Evolutionary conservation across 2,113 vertebrate species (phyloP).

Genomic region (Gallinago media): DNA sequence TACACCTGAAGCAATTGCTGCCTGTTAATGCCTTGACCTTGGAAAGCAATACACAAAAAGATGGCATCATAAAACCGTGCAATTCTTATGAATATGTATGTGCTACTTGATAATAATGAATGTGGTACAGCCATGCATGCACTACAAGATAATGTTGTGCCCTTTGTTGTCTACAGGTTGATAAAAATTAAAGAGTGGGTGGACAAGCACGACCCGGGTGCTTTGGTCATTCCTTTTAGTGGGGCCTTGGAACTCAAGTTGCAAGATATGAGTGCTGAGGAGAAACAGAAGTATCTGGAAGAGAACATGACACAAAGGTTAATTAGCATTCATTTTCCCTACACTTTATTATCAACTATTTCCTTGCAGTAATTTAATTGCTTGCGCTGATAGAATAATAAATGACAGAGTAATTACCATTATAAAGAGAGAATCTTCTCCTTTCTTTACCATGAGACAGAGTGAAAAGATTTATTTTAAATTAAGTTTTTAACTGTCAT

Average conservation of each 20-base stretch:
- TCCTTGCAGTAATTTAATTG: constrained; percentile 99
- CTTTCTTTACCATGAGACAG: constrained; percentile 99
- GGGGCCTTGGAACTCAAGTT: constrained; percentile 94
- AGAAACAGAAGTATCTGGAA: constrained; percentile 89
- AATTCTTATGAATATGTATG: constrained; percentile 90
- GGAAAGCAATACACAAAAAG: constrained; percentile 86
- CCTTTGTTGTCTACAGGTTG: constrained; percentile 90
- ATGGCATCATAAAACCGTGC: constrained; percentile 86
- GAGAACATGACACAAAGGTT: constrained; percentile 98
- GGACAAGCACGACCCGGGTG: constrained; percentile 93
- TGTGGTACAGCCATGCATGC: constrained; percentile 86
- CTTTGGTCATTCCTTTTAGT: constrained; percentile 97
- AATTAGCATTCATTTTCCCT: constrained; percentile 99
- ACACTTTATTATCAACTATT: constrained; percentile 99
- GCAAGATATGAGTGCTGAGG: constrained; percentile 90
- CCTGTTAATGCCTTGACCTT: constrained; percentile 84
- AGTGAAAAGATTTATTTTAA: constrained; percentile 99
- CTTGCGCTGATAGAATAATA: constrained; percentile 99
- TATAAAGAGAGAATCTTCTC: constrained; percentile 99
- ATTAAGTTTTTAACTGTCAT: constrained; percentile 99
- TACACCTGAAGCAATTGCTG: constrained; percentile 85
- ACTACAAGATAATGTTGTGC: constrained; percentile 88
- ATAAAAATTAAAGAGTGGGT: constrained; percentile 99
- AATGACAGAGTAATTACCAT: constrained; percentile 99
- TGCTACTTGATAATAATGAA: constrained; percentile 87